A percentile compares a stretch with the other conserved stretches of the same genome.
These are phyloP conservation scores for Acanthurus tractus DNA, from an alignment of 2,797 vertebrate genomes.

Conservation along the genomic window DNA sequence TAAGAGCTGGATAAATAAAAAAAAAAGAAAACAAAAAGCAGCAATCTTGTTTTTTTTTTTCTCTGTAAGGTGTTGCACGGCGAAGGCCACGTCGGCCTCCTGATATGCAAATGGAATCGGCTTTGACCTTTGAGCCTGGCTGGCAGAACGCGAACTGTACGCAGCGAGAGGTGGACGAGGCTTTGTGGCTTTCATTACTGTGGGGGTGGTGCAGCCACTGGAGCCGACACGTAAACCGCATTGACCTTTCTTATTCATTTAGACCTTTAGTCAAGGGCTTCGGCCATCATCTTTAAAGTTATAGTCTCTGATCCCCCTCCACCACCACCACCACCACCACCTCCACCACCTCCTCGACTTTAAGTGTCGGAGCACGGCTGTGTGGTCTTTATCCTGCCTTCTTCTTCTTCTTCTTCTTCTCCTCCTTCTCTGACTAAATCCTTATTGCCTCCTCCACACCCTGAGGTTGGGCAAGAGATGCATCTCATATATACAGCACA, in stretches of 20 bases:
- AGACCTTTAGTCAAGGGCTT: conserved; percentile 86
- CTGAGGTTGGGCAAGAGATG: conserved; percentile 69
- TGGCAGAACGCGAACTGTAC: conserved; percentile 54
- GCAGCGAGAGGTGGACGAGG: conserved; percentile 48
- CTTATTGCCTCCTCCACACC: conserved; percentile 76
- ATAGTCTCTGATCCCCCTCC: conserved; percentile 76
- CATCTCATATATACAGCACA: conserved; percentile 75
- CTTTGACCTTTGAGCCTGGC: conserved; percentile 72
- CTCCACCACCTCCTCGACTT: conserved; percentile 65
- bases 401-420: conserved; percentile 73
- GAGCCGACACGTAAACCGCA: conserved; percentile 78
- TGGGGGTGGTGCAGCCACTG: conserved; percentile 69
- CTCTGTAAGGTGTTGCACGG: conserved; percentile 21
- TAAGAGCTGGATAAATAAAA: conserved; percentile 54
- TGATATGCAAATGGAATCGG: conserved; percentile 67
- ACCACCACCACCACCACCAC: not conserved
- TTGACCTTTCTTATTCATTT: conserved; percentile 85
- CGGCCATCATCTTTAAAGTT: conserved; percentile 84
- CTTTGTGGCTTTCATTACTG: conserved; percentile 75
- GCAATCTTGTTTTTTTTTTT: conserved; percentile 3
- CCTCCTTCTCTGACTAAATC: conserved; percentile 73
- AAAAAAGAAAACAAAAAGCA: conserved; percentile 10
- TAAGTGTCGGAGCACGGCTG: conserved; percentile 76
- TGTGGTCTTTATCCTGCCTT: conserved; percentile 79
- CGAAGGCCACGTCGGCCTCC: conserved; percentile 27